Percentiles rank a stretch among this genome's conserved stretches.
Evolutionary conservation across 2,797 vertebrate genomes (phyloP).

Genomic region (Bothrops alternatus): DNA sequence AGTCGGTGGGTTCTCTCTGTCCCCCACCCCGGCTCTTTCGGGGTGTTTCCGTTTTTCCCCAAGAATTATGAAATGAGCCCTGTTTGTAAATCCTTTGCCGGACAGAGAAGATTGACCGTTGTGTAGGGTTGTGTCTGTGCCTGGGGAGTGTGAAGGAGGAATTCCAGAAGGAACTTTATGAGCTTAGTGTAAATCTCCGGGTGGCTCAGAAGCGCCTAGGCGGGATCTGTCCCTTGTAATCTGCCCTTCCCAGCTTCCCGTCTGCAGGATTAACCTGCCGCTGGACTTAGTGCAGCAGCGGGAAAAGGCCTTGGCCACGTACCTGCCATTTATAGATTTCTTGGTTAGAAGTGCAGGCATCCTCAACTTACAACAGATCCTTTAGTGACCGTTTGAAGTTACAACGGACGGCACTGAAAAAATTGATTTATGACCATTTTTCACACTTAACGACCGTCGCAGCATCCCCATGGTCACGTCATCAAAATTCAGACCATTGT

Average conservation of each 20-base stretch:
- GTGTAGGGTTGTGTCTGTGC: too few species aligned
- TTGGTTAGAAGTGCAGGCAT: not conserved
- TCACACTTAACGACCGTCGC: too few species aligned
- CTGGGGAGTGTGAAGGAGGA: not conserved
- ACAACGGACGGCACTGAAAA: too few species aligned
- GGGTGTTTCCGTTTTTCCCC: not conserved
- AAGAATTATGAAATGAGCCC: not conserved
- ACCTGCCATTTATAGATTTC: not conserved
- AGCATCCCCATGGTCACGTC: too few species aligned
- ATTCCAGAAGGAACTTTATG: not conserved
- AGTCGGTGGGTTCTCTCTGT: rapidly evolving
- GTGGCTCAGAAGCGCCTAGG: not conserved
- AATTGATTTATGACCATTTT: too few species aligned
- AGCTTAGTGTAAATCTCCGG: not conserved
- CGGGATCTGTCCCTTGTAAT: not conserved
- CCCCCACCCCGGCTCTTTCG: not conserved
- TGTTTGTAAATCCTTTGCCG: too few species aligned
- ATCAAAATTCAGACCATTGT: too few species aligned
- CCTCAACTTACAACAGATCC: not conserved
- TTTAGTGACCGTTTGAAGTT: too few species aligned
- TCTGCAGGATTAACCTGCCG: not conserved
- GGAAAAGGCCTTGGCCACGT: not conserved
- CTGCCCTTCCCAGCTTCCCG: not conserved
- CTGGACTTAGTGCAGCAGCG: not conserved
- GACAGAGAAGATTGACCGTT: not conserved